Conservation (phyloP, 1,140 invertebrate species). For the Rhyacophila brunnea region DNA sequence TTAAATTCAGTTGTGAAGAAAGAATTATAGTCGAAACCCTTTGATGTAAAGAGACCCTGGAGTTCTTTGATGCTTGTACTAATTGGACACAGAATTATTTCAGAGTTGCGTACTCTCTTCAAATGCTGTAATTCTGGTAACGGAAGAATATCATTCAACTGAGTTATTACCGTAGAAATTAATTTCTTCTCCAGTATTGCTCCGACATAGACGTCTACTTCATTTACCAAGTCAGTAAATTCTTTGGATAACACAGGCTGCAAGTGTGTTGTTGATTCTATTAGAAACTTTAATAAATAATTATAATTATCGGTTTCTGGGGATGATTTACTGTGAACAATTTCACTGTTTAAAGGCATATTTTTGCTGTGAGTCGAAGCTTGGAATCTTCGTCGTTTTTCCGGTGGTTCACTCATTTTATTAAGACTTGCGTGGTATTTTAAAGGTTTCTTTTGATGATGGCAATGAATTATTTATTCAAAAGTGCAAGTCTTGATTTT, state of each 20-base stretch:
- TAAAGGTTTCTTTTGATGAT: background rate
- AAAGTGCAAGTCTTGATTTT: too few species aligned
- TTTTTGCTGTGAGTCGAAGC: too few species aligned
- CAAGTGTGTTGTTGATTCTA: constrained; percentile 16
- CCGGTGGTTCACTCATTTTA: constrained; percentile 17
- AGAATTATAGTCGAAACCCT: constrained; percentile 52
- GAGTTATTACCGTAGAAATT: constrained; percentile 62
- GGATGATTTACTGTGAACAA: too few species aligned
- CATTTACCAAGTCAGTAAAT: constrained; percentile 38
- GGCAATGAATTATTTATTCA: too few species aligned
- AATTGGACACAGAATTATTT: constrained; percentile 59
- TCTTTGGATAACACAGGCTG: constrained; percentile 17
- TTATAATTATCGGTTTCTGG: background rate
- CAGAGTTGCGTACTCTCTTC: constrained; percentile 67
- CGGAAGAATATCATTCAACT: constrained; percentile 56
- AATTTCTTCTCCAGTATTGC: constrained; percentile 59
- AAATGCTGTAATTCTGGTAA: constrained; percentile 67
- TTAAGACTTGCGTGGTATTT: background rate
- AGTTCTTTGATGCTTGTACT: constrained; percentile 42
- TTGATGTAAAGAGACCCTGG: constrained; percentile 48
- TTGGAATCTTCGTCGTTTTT: constrained; percentile 10
- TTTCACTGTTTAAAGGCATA: too few species aligned
- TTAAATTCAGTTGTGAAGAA: constrained; percentile 56
- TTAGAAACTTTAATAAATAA: background rate
- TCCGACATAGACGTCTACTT: constrained; percentile 60